phyloP scores from a whole-genome alignment of 2,888 invertebrate genomes.

The Ormyrus nitidulus region DNA sequence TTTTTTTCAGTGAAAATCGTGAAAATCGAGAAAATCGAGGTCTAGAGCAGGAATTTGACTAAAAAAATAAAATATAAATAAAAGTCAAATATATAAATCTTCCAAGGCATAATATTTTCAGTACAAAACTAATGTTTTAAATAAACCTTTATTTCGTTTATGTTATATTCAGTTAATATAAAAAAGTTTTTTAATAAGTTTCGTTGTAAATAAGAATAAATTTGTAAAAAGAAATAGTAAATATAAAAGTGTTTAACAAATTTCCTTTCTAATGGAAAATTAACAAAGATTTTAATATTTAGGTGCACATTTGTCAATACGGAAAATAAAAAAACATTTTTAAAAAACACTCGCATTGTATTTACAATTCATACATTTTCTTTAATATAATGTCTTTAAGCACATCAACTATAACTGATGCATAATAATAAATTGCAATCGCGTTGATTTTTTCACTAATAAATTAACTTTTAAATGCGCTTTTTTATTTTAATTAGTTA shows the following conservation, averaged over 20 bases:
- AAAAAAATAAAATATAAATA: too few relatives aligned
- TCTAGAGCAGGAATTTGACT: conserved; percentile 53
- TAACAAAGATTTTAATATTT: conserved; percentile 9
- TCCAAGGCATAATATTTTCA: conserved; percentile 35
- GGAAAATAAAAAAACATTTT: conserved; percentile 14
- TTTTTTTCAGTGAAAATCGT: conserved; percentile 57
- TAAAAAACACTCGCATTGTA: conserved; percentile 39
- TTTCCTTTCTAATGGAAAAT: conserved; percentile 33
- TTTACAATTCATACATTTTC: conserved; percentile 45
- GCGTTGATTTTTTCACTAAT: too few relatives aligned
- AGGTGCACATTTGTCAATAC: conserved; percentile 6
- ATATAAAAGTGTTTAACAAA: conserved; percentile 47
- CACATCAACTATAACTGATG: too few relatives aligned
- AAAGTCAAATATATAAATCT: conserved; percentile 11
- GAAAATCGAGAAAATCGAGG: conserved; percentile 40
- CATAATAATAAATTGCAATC: too few relatives aligned
- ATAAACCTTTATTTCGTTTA: conserved; percentile 11
- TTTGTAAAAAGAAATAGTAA: conserved; percentile 29
- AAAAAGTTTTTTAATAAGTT: conserved; percentile 19
- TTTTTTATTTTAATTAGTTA: too few relatives aligned
- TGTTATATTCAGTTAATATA: not conserved
- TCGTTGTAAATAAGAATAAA: conserved; percentile 47
- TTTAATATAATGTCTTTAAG: conserved; percentile 14
- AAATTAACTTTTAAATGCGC: too few relatives aligned
- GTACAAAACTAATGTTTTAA: conserved; percentile 32